Conservation (phyloP, 2,888 invertebrate genomes). For the Habrosyne pyritoides region DNA sequence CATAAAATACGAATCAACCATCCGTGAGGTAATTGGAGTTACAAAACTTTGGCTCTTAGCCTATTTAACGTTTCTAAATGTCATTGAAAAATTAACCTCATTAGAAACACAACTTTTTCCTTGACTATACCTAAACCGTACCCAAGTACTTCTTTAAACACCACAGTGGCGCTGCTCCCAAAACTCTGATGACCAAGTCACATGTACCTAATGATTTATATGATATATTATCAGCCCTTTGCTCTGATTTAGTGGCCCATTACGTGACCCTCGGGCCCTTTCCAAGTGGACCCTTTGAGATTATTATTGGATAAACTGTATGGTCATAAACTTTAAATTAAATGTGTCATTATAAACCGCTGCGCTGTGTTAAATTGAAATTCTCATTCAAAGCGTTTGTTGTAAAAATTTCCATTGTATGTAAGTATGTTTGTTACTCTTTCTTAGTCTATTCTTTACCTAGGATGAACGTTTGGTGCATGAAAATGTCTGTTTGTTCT, state of each 20-base stretch:
- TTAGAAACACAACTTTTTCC: not conserved
- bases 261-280: constrained; percentile 13
- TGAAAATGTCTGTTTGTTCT: too few relatives aligned
- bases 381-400: not conserved
- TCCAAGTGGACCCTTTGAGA: not conserved
- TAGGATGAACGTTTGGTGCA: too few relatives aligned
- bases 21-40: not conserved
- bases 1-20: not conserved
- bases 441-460: too few relatives aligned
- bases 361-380: not conserved
- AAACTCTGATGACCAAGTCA: not conserved
- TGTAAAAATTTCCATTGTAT: not conserved
- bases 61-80: too few relatives aligned
- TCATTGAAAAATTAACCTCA: too few relatives aligned
- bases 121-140: not conserved
- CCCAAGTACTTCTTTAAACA: too few relatives aligned
- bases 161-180: too few relatives aligned
- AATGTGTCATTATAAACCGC: not conserved
- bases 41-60: too few relatives aligned
- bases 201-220: constrained; percentile 2
- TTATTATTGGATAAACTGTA: not conserved
- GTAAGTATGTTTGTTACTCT: too few relatives aligned
- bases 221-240: constrained; percentile 2
- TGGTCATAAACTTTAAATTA: not conserved
- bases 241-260: constrained; percentile 28